Percentiles rank a stretch among this genome's conserved stretches.
phyloP scores from a whole-genome alignment of 2,797 vertebrate genomes.

The Muscicapa comitata region DNA sequence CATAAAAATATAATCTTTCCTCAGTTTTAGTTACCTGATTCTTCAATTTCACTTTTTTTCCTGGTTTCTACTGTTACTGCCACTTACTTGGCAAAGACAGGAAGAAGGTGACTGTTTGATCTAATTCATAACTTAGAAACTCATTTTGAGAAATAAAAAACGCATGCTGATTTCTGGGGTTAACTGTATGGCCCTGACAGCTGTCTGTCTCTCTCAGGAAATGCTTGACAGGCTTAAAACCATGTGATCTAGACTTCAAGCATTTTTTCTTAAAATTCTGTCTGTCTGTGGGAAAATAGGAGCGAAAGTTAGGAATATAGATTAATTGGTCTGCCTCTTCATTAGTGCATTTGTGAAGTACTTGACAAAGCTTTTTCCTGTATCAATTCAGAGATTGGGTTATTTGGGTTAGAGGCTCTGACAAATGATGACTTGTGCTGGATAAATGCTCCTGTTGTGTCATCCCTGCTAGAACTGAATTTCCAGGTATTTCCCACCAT shows the following conservation, averaged over 20 bases:
- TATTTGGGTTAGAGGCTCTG: background rate
- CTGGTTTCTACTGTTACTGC: background rate
- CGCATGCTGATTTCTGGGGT: background rate
- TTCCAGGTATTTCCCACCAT: background rate
- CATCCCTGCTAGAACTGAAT: background rate
- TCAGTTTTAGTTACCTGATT: background rate
- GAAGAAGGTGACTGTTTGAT: background rate
- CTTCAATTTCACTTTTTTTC: background rate
- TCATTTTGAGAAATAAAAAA: background rate
- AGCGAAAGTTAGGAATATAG: background rate
- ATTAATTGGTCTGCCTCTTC: background rate
- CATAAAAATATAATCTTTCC: background rate
- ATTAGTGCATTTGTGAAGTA: background rate
- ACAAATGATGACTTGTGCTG: fast-evolving
- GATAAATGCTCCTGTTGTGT: fast-evolving
- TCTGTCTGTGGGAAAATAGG: background rate
- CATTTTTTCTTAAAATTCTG: background rate
- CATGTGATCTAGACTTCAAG: background rate
- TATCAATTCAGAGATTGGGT: background rate
- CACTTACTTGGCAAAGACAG: background rate
- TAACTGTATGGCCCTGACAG: background rate
- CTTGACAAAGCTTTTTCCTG: background rate
- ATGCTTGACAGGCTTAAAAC: background rate
- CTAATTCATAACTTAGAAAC: background rate
- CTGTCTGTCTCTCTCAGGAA: background rate